Conservation (phyloP, 2,113 vertebrate species). For the Sylvilagus bachmani region DNA sequence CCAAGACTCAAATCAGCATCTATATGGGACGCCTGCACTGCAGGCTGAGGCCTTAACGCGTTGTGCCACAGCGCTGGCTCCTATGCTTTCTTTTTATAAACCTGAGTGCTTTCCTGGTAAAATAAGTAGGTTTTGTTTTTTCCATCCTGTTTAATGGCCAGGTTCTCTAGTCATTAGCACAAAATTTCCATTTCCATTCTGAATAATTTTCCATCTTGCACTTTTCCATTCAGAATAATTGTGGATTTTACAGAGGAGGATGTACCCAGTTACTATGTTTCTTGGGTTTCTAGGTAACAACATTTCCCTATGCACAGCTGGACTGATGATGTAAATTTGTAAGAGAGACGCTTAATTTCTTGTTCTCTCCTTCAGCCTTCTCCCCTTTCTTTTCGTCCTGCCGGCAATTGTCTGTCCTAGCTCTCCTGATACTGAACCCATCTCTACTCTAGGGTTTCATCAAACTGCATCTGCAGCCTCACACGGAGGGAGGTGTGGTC, state of each 20-base stretch:
- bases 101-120: not conserved
- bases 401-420: not conserved
- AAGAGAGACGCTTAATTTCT: not conserved
- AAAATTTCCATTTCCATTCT: not conserved
- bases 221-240: slow-evolving; percentile 9
- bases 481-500: not conserved
- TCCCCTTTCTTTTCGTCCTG: not conserved
- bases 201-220: too few species aligned
- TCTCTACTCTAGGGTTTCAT: not conserved
- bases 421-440: not conserved
- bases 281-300: not conserved
- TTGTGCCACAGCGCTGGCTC: too few species aligned
- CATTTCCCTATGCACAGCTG: not conserved
- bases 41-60: too few species aligned
- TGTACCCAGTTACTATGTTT: not conserved
- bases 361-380: not conserved
- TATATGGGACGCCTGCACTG: too few species aligned
- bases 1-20: too few species aligned
- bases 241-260: not conserved
- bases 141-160: not conserved
- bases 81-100: not conserved
- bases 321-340: not conserved
- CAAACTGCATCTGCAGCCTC: not conserved
- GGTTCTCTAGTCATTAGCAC: slow-evolving; percentile 28
- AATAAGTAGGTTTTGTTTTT: not conserved